Evolutionary conservation across 2,797 vertebrate species (phyloP).

Genomic region (Myotis pilosus): DNA sequence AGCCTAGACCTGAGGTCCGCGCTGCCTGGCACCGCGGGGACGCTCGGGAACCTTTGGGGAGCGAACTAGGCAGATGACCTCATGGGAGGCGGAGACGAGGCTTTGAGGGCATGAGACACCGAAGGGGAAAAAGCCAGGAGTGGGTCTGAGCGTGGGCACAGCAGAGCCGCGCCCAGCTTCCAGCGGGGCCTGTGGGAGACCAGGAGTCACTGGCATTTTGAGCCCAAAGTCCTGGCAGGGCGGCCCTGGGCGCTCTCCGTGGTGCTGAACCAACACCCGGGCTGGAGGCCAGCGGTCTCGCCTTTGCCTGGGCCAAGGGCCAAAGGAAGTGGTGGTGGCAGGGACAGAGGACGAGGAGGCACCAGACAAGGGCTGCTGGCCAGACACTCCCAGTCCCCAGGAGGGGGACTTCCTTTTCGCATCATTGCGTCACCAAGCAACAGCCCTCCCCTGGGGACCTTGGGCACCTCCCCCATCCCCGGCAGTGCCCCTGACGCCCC

Average conservation of each 20-base stretch:
- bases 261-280: background rate
- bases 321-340: background rate
- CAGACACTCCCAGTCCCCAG: background rate
- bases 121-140: too few species aligned
- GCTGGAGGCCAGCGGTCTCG: rapidly evolving
- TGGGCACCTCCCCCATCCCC: background rate
- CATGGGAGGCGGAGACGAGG: background rate
- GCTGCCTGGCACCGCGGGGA: background rate
- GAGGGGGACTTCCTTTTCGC: too few species aligned
- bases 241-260: rapidly evolving
- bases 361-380: background rate
- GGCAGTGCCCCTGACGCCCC: rapidly evolving
- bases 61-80: background rate
- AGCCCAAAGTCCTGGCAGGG: rapidly evolving
- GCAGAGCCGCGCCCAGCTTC: background rate
- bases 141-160: background rate
- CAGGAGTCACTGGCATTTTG: background rate
- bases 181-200: background rate
- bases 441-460: background rate
- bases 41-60: background rate
- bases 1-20: background rate
- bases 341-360: background rate
- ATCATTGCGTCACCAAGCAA: background rate
- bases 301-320: background rate
- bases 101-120: background rate